Evolutionary conservation across 30 jellyfish, hydroid and myxozoan species (phyloP), one percentile per base, ranked within the genome.

Genomic region (Aurelia aurita complex sp. Pacific): DNA sequence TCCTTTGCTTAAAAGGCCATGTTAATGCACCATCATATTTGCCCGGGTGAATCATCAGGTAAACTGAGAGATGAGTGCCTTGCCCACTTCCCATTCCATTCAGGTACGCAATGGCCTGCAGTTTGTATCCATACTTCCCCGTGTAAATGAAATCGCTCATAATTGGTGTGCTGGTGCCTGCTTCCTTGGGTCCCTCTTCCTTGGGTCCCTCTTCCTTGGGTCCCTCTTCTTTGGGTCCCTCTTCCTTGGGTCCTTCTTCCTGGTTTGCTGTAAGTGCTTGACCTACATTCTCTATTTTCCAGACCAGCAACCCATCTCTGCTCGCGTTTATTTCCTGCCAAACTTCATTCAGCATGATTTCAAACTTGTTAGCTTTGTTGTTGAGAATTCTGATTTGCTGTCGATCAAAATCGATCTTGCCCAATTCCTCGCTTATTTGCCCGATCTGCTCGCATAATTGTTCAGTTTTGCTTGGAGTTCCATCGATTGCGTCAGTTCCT

Each of bases 1-100:
- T 79, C 14, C 81, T 43, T 53, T 76, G 79, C 55, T 77, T 16
- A 32, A 86, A 86, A 15, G 95, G 95, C 95, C 95, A 86, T 13
- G 15, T 23, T 57, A 75, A 34, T 2, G 76, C 33, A 57, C 77
- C 85, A 55, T 86, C 95, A 60, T 63, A 66, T 34, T 86, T 92
- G 14, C 90, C 80, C 55, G 52, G 36, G 51, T 66, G 95, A 16
- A 86, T 57, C 29, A 74, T 34, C 16, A 86, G 16, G 38, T 86
- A 86, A 12, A 86, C 16, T 10, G 95, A 86, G 32, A 86, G 59
- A 68, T 63, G 85, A 15, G 89, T 75, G 29, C 79, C 90, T 64
- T 17, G 40, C 19, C 95, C 95, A 51, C 90, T 74, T 15, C 85
- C 89, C 4, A 57, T 59, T 10, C 95, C 95, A 33, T 76, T 64